phyloP scores from a whole-genome alignment of 2,113 vertebrate species.

The Madoqua kirkii region DNA sequence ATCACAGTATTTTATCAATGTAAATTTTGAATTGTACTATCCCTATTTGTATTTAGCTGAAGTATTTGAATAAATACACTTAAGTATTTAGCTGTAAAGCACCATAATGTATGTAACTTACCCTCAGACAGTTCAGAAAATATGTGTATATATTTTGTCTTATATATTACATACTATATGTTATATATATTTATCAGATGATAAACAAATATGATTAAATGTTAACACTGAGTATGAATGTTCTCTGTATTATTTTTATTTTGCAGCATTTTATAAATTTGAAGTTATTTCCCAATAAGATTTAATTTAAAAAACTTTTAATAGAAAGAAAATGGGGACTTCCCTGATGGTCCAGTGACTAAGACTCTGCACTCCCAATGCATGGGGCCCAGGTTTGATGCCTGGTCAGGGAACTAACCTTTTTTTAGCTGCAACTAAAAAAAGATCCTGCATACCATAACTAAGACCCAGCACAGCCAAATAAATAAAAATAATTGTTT shows the following conservation, averaged over 20 bases:
- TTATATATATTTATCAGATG: neutral
- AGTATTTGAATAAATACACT: neutral
- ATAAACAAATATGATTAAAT: neutral
- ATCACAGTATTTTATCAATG: neutral
- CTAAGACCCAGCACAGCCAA: neutral
- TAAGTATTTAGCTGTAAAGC: neutral
- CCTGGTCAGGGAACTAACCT: neutral
- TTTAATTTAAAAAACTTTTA: neutral
- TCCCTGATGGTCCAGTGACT: neutral
- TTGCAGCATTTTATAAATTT: neutral
- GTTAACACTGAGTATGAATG: neutral
- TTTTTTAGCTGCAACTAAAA: neutral
- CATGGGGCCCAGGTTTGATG: neutral
- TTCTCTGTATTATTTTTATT: neutral
- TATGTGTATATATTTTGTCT: neutral
- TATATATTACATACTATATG: neutral
- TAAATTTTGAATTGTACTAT: neutral
- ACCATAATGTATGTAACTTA: neutral
- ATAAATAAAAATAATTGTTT: neutral
- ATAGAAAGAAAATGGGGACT: neutral
- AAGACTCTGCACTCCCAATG: neutral
- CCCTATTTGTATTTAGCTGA: neutral
- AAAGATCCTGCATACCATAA: neutral
- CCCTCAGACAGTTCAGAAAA: neutral
- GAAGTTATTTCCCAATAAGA: conserved; percentile 4